These are phyloP conservation scores for Zaprionus obscuricornis DNA, from an alignment of 2,888 invertebrate species.

Conservation along the genomic window DNA sequence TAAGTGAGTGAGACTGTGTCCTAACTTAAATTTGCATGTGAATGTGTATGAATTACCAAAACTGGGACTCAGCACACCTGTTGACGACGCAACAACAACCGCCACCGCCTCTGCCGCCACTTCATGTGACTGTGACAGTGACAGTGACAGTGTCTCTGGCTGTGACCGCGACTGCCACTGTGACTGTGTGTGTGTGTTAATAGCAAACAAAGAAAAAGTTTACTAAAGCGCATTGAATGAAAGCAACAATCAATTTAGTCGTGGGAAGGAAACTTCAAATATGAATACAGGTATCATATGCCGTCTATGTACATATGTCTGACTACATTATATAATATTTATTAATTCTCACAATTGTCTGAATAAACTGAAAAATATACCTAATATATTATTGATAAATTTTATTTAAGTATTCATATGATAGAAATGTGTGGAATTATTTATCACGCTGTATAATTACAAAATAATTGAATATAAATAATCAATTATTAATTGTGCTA, in stretches of 20 bases:
- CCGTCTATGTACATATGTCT: no score
- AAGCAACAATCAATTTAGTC: slow-evolving; percentile 45
- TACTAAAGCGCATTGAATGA: slow-evolving; percentile 37
- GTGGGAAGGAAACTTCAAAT: slow-evolving; percentile 69
- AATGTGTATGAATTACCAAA: slow-evolving; percentile 19
- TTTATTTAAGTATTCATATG: no score
- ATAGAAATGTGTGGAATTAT: no score
- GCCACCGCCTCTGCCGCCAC: no score
- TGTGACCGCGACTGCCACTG: slow-evolving; percentile 38
- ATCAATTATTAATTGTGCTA: no score
- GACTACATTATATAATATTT: not conserved
- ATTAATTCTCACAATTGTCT: no score
- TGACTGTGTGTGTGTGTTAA: slow-evolving; percentile 15
- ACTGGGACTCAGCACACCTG: slow-evolving; percentile 65
- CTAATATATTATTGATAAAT: no score
- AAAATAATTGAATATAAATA: no score
- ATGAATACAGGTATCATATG: slow-evolving; percentile 69
- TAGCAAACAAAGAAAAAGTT: slow-evolving; percentile 32
- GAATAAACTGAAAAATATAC: no score
- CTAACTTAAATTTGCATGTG: not conserved
- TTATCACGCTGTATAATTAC: no score
- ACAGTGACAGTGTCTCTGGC: no score
- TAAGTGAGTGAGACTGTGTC: slow-evolving; percentile 3
- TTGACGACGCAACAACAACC: slow-evolving; percentile 52
- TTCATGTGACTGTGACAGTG: slow-evolving; percentile 49